Evolutionary conservation across 2,888 invertebrate genomes (phyloP).

Genomic region (Chromoteleia sp.): DNA sequence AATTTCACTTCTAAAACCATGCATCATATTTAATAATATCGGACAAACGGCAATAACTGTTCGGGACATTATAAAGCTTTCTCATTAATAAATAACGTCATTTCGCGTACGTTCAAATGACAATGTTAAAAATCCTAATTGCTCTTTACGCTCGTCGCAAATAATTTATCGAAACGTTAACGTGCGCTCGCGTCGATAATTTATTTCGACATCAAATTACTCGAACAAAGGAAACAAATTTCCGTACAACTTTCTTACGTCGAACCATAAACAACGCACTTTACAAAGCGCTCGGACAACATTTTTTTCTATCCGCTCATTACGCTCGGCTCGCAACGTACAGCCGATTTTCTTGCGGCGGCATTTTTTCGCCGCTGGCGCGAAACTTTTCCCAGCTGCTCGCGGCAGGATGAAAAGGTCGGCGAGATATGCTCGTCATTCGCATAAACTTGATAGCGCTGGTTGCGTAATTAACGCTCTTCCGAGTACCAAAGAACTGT

Average conservation of each 20-base stretch:
- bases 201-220: slow-evolving; percentile 15
- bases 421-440: slow-evolving; percentile 36
- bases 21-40: slow-evolving; percentile 43
- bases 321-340: slow-evolving; percentile 13
- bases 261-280: slow-evolving; percentile 3
- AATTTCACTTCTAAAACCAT: slow-evolving; percentile 49
- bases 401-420: slow-evolving; percentile 31
- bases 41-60: slow-evolving; percentile 27
- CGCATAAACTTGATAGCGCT: slow-evolving; percentile 37
- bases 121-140: slow-evolving; percentile 36
- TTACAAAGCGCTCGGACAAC: not conserved
- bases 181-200: slow-evolving; percentile 10
- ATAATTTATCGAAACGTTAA: slow-evolving; percentile 30
- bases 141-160: slow-evolving; percentile 12
- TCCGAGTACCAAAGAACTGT: slow-evolving; percentile 47
- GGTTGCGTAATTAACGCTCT: slow-evolving; percentile 45
- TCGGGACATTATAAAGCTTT: slow-evolving; percentile 39
- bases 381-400: slow-evolving; percentile 19
- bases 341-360: slow-evolving; percentile 9
- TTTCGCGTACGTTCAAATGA: slow-evolving; percentile 8
- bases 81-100: slow-evolving; percentile 58
- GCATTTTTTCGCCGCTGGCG: slow-evolving; percentile 1
- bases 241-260: slow-evolving; percentile 9
- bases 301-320: slow-evolving; percentile 3
- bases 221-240: slow-evolving; percentile 28